Conservation (phyloP, 2,113 vertebrate genomes). For the Paraplagusia blochii region DNA sequence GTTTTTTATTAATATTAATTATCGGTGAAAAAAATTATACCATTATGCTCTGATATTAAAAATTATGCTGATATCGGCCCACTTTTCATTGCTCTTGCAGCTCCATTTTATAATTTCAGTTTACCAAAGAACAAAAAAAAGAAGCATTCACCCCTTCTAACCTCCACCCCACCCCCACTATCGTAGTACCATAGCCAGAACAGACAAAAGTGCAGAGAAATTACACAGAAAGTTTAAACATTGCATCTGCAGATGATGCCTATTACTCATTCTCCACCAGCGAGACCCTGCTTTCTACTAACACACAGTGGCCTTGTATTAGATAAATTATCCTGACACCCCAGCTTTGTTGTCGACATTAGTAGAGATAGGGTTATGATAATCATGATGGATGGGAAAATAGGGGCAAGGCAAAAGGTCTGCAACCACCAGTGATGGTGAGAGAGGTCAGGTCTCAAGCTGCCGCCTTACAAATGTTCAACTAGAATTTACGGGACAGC, state of each 20-base stretch:
- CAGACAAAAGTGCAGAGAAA: not conserved
- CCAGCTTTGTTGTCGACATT: constrained; percentile 53
- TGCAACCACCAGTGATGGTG: constrained; percentile 8
- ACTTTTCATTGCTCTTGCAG: no score
- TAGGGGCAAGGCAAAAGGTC: constrained; percentile 25
- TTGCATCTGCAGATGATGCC: constrained; percentile 5
- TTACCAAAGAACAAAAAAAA: no score
- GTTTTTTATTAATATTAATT: no score
- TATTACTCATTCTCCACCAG: not conserved
- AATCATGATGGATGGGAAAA: constrained; percentile 59
- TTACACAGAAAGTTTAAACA: not conserved
- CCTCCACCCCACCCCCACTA: no score
- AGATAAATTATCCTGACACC: constrained; percentile 25
- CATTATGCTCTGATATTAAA: no score
- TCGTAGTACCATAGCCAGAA: not conserved
- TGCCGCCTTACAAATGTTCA: constrained; percentile 29
- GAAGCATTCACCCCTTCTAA: not conserved
- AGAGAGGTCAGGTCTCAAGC: constrained; percentile 44
- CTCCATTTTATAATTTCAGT: no score
- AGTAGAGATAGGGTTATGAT: constrained; percentile 55
- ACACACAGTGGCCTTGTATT: constrained; percentile 11
- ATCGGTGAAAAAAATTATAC: no score
- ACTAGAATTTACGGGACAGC: not conserved
- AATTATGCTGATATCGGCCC: no score
- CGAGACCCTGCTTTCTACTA: constrained; percentile 4